phyloP scores from a whole-genome alignment of 1,140 invertebrate genomes.

The Andrena cerasifolii region DNA sequence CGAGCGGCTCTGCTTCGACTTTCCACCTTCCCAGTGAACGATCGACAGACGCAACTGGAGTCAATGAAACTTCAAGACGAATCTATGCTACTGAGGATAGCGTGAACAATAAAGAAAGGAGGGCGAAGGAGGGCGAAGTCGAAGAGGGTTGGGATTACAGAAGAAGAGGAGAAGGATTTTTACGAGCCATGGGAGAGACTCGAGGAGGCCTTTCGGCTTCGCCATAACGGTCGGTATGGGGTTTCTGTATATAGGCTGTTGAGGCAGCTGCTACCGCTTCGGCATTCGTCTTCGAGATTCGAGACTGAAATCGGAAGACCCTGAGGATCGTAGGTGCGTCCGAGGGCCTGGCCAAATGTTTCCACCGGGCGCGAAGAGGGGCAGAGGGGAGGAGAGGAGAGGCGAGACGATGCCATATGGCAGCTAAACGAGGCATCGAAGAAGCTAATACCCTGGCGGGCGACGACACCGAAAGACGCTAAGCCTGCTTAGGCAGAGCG shows the following conservation, averaged over 20 bases:
- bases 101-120: background rate
- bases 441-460: background rate
- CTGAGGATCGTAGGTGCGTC: slow-evolving; percentile 7
- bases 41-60: no score
- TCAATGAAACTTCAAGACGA: slow-evolving; percentile 22
- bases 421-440: slow-evolving; percentile 5
- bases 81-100: background rate
- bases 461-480: slow-evolving; percentile 7
- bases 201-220: slow-evolving; percentile 21
- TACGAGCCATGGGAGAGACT: slow-evolving; percentile 46
- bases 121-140: background rate
- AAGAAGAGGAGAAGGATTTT: slow-evolving; percentile 43
- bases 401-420: slow-evolving; percentile 16
- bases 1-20: background rate
- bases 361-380: background rate
- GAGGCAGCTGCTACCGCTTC: slow-evolving; percentile 24
- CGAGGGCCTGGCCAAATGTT: slow-evolving; percentile 8
- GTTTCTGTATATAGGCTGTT: slow-evolving; percentile 31
- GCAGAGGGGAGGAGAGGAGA: background rate
- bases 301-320: slow-evolving; percentile 44
- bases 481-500: no score
- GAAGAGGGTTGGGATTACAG: background rate
- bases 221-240: slow-evolving; percentile 46
- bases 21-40: no score
- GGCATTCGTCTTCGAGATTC: slow-evolving; percentile 19